These are phyloP conservation scores for Scaptomyza tumidula DNA, from an alignment of 2,888 invertebrate species.

Conservation along the genomic window DNA sequence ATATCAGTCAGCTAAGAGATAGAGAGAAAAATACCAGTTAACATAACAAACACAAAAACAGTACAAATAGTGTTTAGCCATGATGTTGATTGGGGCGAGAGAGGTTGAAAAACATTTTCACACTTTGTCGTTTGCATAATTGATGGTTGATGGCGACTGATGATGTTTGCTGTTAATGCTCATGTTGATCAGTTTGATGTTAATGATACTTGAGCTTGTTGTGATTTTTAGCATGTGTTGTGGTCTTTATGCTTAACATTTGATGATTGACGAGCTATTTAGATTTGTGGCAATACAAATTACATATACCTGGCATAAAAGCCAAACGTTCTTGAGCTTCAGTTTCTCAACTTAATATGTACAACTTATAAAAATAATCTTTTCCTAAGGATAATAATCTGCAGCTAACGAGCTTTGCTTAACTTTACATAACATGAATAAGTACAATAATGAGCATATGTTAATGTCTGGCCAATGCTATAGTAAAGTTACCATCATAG, in stretches of 20 bases:
- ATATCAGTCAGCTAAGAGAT: slow-evolving; percentile 46
- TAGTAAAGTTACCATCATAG: not conserved
- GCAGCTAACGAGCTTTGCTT: not conserved
- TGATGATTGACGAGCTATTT: slow-evolving; percentile 39
- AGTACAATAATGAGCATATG: not conserved
- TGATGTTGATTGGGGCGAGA: slow-evolving; percentile 47
- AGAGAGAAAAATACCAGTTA: slow-evolving; percentile 38
- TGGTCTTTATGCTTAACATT: slow-evolving; percentile 23
- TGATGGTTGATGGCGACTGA: slow-evolving; percentile 26
- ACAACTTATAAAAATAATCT: not conserved
- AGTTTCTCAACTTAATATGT: not conserved
- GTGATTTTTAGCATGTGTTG: slow-evolving; percentile 1
- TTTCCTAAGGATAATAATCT: not conserved
- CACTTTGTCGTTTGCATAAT: slow-evolving; percentile 76
- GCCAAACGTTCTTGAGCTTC: slow-evolving; percentile 2
- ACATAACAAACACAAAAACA: slow-evolving; percentile 46
- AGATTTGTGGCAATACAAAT: slow-evolving; percentile 8
- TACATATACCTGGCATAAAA: not conserved
- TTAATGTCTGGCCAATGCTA: not conserved
- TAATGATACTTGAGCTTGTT: slow-evolving; percentile 12
- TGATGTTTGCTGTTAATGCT: slow-evolving; percentile 22
- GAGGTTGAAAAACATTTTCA: slow-evolving; percentile 70
- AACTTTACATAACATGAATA: not conserved
- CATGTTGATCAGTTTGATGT: slow-evolving; percentile 34
- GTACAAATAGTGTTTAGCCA: slow-evolving; percentile 50